phyloP scores from a whole-genome alignment of 2,888 invertebrate species.

The Hermodice carunculata region DNA sequence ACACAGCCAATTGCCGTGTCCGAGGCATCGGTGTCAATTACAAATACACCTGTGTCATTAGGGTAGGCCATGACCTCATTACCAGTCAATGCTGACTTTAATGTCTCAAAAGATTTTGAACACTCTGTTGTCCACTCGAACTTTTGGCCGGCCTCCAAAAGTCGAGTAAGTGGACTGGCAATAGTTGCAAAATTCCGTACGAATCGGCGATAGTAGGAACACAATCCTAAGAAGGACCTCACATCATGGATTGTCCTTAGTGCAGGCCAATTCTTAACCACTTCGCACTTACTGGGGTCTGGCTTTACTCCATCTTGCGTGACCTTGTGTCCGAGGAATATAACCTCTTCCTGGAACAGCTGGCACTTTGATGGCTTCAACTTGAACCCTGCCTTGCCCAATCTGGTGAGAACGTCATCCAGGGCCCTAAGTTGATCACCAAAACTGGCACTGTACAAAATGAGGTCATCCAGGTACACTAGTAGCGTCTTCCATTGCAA shows the following conservation, averaged over 20 bases:
- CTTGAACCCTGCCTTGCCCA: constrained; percentile 2
- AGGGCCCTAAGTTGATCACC: constrained; percentile 15
- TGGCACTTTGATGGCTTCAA: constrained; percentile 4
- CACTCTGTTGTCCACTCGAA: neutral
- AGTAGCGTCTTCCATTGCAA: constrained; percentile 1
- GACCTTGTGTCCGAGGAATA: constrained; percentile 33
- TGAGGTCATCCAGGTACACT: constrained; percentile 34
- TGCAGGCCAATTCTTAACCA: constrained; percentile 10
- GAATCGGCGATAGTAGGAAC: constrained; percentile 7
- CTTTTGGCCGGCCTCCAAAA: neutral
- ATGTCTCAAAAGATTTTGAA: neutral
- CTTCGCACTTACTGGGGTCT: constrained; percentile 11
- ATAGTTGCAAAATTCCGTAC: neutral
- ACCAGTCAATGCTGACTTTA: neutral
- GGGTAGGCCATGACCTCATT: neutral
- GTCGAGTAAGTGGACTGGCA: neutral
- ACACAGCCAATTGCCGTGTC: neutral
- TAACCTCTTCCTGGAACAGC: neutral
- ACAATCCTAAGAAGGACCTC: neutral
- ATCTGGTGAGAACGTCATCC: constrained; percentile 9
- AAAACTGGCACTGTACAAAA: neutral
- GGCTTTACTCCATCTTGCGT: constrained; percentile 22
- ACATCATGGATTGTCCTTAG: neutral
- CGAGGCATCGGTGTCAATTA: neutral
- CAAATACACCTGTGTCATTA: neutral